These are phyloP conservation scores for Melanostoma scalare DNA, from an alignment of 2,888 invertebrate species.

Conservation along the genomic window DNA sequence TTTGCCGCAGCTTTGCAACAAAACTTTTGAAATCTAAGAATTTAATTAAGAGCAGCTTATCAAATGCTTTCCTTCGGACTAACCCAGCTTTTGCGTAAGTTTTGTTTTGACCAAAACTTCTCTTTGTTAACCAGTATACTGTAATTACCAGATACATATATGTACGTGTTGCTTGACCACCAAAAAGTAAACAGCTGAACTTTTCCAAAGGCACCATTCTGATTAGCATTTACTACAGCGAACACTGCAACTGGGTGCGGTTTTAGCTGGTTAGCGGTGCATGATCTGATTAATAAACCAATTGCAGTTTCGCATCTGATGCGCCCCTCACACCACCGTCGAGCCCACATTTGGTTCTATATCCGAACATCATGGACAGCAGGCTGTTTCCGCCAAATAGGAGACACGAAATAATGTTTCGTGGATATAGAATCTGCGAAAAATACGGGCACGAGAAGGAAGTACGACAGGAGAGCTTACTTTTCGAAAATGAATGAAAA, in stretches of 20 bases:
- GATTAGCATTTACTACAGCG: constrained; percentile 7
- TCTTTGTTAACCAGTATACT: no score
- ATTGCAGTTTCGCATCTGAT: constrained; percentile 48
- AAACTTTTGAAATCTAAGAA: no score
- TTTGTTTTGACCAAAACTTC: no score
- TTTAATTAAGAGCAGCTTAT: no score
- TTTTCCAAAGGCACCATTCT: constrained; percentile 5
- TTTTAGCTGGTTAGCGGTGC: constrained; percentile 65
- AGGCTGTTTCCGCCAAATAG: constrained; percentile 44
- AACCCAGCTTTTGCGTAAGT: no score
- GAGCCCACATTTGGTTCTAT: background rate
- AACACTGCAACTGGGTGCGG: constrained; percentile 54
- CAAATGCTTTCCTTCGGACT: no score
- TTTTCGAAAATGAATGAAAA: constrained; percentile 55
- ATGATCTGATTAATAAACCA: constrained; percentile 71
- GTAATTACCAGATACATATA: no score
- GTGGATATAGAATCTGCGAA: background rate
- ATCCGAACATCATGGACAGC: constrained; percentile 25
- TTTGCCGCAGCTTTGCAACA: no score
- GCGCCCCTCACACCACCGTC: background rate
- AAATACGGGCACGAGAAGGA: constrained; percentile 9
- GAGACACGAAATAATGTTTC: constrained; percentile 24
- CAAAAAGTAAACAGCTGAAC: background rate
- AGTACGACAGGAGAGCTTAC: constrained; percentile 21
- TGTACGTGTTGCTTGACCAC: no score